Evolutionary conservation across 2,888 invertebrate species (phyloP).

Genomic region (Drosophila colorata): DNA sequence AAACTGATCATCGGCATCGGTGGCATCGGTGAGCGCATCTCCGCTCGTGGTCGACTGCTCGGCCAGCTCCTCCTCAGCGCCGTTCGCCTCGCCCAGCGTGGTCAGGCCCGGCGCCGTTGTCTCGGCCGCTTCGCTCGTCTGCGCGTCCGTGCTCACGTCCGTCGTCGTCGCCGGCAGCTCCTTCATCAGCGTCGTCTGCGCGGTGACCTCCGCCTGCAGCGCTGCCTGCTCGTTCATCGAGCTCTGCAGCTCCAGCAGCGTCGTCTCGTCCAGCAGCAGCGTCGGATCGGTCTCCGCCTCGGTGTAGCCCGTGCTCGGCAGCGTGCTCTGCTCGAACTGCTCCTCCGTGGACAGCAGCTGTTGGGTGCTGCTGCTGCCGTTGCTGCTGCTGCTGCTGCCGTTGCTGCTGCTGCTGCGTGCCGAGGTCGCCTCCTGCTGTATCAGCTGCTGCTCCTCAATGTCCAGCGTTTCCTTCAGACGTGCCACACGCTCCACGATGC

Average conservation of each 20-base stretch:
- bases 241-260: constrained; percentile 77
- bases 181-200: constrained; percentile 69
- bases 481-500: constrained; percentile 85
- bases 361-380: constrained; percentile 12
- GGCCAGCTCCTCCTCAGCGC: background rate
- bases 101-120: constrained; percentile 44
- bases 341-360: constrained; percentile 24
- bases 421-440: constrained; percentile 53
- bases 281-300: constrained; percentile 82
- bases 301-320: constrained; percentile 52
- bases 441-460: constrained; percentile 75
- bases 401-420: constrained; percentile 47
- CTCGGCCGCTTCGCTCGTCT: constrained; percentile 25
- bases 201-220: constrained; percentile 73
- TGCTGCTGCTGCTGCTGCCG: constrained; percentile 20
- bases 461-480: constrained; percentile 84
- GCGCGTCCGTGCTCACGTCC: constrained; percentile 56
- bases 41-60: constrained; percentile 67
- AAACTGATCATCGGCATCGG: constrained; percentile 82
- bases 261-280: constrained; percentile 80
- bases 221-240: constrained; percentile 82
- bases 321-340: constrained; percentile 53
- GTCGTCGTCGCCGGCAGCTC: constrained; percentile 79
- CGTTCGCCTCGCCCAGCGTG: constrained; percentile 14
- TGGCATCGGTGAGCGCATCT: constrained; percentile 75